These are phyloP conservation scores for Pycnonotus jocosus DNA, from an alignment of 2,113 vertebrate species.

Conservation along the genomic window DNA sequence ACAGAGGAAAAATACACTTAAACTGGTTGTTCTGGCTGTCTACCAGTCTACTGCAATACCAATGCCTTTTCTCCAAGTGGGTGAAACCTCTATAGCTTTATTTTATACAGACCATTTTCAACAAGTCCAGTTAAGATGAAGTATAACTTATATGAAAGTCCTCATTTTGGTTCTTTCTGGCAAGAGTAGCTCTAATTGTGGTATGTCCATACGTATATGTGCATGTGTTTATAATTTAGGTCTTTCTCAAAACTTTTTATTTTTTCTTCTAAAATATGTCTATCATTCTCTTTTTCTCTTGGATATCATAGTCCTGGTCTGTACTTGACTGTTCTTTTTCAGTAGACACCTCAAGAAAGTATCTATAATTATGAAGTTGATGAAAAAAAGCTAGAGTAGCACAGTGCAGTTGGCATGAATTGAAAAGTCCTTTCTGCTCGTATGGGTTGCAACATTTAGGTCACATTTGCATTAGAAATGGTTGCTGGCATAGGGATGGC, in stretches of 20 bases:
- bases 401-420: background rate
- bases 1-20: background rate
- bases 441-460: background rate
- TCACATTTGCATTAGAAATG: background rate
- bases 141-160: background rate
- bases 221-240: background rate
- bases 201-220: background rate
- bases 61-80: background rate
- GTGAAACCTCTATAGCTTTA: background rate
- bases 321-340: background rate
- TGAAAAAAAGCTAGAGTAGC: background rate
- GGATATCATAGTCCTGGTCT: background rate
- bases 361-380: background rate
- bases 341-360: background rate
- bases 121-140: background rate
- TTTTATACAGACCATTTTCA: conserved; percentile 2
- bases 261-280: background rate
- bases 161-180: background rate
- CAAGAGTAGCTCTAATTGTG: background rate
- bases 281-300: background rate
- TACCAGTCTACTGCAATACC: background rate
- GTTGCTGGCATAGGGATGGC: background rate
- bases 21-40: background rate
- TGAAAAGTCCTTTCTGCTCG: background rate
- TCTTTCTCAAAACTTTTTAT: background rate